Evolutionary conservation across 2,113 vertebrate genomes (phyloP).

Genomic region (Elaphurus davidianus): DNA sequence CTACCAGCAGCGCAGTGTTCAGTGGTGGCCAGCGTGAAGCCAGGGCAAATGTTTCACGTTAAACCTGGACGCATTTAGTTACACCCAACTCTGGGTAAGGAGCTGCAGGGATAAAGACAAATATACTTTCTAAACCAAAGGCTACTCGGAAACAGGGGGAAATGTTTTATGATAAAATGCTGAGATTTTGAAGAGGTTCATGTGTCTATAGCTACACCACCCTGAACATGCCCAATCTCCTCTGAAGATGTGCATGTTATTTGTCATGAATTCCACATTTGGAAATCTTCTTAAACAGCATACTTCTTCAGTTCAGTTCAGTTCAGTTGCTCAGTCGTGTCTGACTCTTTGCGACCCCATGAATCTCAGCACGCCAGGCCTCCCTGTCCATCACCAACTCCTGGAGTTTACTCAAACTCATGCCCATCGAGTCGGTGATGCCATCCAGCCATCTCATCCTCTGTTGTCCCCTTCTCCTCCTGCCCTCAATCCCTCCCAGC

Average conservation of each 20-base stretch:
- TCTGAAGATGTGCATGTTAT: neutral
- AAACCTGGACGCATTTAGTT: neutral
- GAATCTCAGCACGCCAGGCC: too few species aligned
- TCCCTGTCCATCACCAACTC: too few species aligned
- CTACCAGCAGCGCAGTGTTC: neutral
- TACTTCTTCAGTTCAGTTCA: neutral
- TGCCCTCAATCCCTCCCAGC: too few species aligned
- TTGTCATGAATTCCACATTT: neutral
- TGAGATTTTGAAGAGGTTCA: neutral
- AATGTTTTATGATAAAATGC: neutral
- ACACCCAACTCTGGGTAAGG: neutral
- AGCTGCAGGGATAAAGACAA: neutral
- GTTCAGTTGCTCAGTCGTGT: too few species aligned
- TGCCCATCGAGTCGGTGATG: too few species aligned
- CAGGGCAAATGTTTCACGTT: neutral
- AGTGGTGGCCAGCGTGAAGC: neutral
- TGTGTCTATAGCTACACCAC: neutral
- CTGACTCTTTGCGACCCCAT: too few species aligned
- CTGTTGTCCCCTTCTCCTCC: too few species aligned
- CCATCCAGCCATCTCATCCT: too few species aligned
- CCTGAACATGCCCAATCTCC: neutral
- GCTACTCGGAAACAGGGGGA: neutral
- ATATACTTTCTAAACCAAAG: neutral
- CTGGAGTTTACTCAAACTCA: too few species aligned
- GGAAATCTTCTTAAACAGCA: conserved; percentile 28